Evolutionary conservation across 2,888 invertebrate species (phyloP), one percentile per base, ranked within the genome.

Genomic region (Euplagia quadripunctaria): DNA sequence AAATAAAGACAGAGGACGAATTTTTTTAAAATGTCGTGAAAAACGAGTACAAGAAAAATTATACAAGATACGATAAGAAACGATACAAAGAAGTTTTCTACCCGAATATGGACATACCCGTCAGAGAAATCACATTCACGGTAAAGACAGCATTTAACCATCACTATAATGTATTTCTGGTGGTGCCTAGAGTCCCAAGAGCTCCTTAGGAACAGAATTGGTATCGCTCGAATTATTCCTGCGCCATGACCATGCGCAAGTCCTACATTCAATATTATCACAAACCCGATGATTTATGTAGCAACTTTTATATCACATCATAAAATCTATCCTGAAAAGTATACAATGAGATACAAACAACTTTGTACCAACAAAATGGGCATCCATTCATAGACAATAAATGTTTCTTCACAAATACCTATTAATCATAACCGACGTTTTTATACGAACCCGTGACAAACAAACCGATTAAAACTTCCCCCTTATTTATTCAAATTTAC

Each of bases 401-500:
- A 61, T 61, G 12, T 61, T 61, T 61, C 14, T 2, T 7, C 61
- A 61, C 61, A 31, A 61, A 61, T 61, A 61, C 6, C 61, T 20
- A 61, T 61, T 61, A 61, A 61, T 61, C 31, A 61, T 20, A 61
- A 58, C 43, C 64, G 64, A 43, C 14, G 51, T 41, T 12, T 66
- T 67, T 67, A 20, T 51, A 16, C 61, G 1, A 9, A 42, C 64
- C 17, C 61, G 12, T 63, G 41, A 63, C 67, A 72, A 67, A 67
- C 51, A 63, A 67, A 64, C 8, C 43, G 17, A 52, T 63, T 72
- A 52, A 49, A 68, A 31, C 63, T 63, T 52, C 42, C 49, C 69
- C 64, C 41, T 68, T 72, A 68, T 52, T 55, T 64, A 31, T 51
- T 61, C 20, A 51, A 58, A 58, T 20, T 55, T 66, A 58, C 65